Evolutionary conservation across 2,113 vertebrate species (phyloP).

Genomic region (Gorsachius goisagi): DNA sequence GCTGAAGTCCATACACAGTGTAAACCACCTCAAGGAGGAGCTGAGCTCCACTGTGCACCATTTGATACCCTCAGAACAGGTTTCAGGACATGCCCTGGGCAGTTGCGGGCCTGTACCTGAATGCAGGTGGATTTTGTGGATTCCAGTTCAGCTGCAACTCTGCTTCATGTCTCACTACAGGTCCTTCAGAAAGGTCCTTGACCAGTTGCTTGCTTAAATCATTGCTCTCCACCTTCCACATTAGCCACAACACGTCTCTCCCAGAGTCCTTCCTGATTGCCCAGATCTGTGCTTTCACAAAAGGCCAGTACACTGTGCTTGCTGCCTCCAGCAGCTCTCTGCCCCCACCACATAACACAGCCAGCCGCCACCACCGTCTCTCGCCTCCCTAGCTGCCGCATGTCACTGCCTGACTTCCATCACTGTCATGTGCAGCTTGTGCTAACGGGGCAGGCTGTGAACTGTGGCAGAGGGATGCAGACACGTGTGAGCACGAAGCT

Average conservation of each 20-base stretch:
- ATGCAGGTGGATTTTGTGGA: neutral
- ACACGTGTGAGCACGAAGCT: neutral
- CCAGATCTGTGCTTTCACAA: neutral
- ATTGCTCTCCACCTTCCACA: neutral
- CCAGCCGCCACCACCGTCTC: neutral
- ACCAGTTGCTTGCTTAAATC: neutral
- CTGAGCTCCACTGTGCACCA: neutral
- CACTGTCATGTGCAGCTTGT: neutral
- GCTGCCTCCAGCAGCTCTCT: neutral
- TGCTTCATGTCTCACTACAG: neutral
- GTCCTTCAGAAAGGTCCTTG: neutral
- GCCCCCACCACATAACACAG: neutral
- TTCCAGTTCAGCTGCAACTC: neutral
- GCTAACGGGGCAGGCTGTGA: neutral
- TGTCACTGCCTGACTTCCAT: neutral
- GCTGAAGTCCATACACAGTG: neutral
- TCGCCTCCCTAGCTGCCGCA: accelerated
- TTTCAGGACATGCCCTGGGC: accelerated
- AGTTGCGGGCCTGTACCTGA: accelerated
- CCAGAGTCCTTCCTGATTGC: neutral
- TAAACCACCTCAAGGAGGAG: neutral
- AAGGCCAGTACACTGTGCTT: neutral
- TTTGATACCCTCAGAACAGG: neutral
- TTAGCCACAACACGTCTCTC: neutral
- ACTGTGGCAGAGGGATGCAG: accelerated